phyloP scores from a whole-genome alignment of 2,113 vertebrate genomes.

The Stictonetta naevosa region DNA sequence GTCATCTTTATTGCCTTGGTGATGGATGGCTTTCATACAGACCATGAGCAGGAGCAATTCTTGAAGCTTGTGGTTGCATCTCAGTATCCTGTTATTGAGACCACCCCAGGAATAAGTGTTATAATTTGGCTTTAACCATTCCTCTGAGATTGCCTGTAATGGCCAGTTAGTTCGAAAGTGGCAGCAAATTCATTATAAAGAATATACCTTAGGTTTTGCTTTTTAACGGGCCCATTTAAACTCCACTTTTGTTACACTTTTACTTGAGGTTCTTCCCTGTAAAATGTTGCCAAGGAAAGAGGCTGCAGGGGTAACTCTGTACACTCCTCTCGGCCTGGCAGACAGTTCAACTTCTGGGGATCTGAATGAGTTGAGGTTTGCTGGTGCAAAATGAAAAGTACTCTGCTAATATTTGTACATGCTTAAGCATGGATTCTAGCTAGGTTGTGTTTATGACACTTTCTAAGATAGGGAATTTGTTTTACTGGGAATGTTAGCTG shows the following conservation, averaged over 20 bases:
- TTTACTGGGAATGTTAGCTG: neutral
- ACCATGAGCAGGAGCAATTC: neutral
- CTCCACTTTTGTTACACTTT: neutral
- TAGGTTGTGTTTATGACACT: neutral
- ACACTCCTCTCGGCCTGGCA: neutral
- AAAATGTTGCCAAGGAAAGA: neutral
- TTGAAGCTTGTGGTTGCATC: neutral
- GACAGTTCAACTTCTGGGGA: neutral
- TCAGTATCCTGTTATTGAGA: neutral
- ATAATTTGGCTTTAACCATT: neutral
- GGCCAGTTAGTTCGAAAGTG: neutral
- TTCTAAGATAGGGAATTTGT: neutral
- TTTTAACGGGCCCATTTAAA: neutral
- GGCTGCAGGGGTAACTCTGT: neutral
- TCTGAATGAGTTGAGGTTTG: neutral
- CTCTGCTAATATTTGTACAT: neutral
- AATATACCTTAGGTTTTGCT: neutral
- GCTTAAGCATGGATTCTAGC: neutral
- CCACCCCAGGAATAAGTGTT: neutral
- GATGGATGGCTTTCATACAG: neutral
- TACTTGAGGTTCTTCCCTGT: neutral
- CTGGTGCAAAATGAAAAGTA: neutral
- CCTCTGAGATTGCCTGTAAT: neutral
- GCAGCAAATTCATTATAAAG: neutral
- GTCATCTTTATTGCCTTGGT: neutral